Evolutionary conservation across 2,113 vertebrate species (phyloP).

Genomic region (Collichthys lucidus): DNA sequence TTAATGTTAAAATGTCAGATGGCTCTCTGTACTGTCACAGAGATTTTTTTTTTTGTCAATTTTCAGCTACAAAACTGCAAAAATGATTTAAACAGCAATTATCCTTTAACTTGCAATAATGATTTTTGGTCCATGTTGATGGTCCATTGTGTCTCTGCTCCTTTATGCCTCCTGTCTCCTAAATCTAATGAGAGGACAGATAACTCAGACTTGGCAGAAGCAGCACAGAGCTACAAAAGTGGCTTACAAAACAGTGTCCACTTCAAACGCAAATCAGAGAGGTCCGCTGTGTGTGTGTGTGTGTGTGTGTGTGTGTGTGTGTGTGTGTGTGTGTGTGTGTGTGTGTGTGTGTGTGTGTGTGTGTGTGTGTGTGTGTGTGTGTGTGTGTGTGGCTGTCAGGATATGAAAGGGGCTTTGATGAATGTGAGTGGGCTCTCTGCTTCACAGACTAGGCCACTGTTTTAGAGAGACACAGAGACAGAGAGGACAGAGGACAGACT

Average conservation of each 20-base stretch:
- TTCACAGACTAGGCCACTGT: constrained; percentile 3
- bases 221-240: not conserved
- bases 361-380: not conserved
- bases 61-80: not conserved
- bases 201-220: constrained; percentile 5
- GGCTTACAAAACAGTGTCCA: not conserved
- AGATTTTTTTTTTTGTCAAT: too few species aligned
- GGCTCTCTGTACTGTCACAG: too few species aligned
- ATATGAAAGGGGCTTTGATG: constrained; percentile 38
- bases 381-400: constrained; percentile 6
- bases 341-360: constrained; percentile 7
- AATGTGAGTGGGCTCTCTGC: constrained; percentile 5
- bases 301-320: not conserved
- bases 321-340: not conserved
- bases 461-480: not conserved
- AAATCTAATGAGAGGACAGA: constrained; percentile 9
- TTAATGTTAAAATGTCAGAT: too few species aligned
- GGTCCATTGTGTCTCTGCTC: not conserved
- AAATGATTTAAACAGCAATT: not conserved
- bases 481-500: not conserved
- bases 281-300: not conserved
- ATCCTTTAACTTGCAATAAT: not conserved
- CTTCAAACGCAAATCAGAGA: constrained; percentile 7
- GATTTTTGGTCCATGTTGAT: not conserved
- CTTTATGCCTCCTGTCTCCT: not conserved